Base-by-base conservation (phyloP, 2,888 invertebrate genomes). In the Cyrtodaria siliqua region DNA sequence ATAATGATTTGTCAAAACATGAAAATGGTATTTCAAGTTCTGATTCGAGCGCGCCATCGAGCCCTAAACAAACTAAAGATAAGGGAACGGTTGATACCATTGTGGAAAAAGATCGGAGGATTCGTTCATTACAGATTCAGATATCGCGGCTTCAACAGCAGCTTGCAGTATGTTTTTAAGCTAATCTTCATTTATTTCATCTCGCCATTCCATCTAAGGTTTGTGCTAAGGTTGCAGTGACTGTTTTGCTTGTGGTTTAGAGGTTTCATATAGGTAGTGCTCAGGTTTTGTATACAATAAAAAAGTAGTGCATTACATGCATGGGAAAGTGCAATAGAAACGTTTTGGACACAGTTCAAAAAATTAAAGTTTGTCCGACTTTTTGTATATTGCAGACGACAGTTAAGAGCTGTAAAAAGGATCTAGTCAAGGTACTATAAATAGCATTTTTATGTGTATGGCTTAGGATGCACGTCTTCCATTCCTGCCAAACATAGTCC, bases 151-250 rank as follows among this genome's bases (percentile, higher is more conserved):
- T 90, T 40, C 87, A 87, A 50, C 80, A 82, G 49, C 88, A 90
- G 66, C 70, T 89, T 49, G 82, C 87, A 20, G 90, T 90, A 85
- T 78, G 88, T 88, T 85, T 83, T 70, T 81, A 64, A 66, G 18
- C 20, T 63, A 3, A 3, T 33, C 29, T 40, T 29, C n/a, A 47
- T 47, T 56, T 20, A 3, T 26, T n/a, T 23, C 20, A 16, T 44
- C 44, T 20, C 16, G n/a, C 16, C 20, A 44, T 44, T 33, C 12
- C 33, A 33, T 33, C 33, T 4, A 33, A 8, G 33, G 4, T 33
- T 33, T 33, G 33, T 12, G 4, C 12, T 33, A 33, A 4, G 33
- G 33, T 56, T 56, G 56, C n/a, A 38, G 56, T 33, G 12, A 33
- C 33, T 29, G 29, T n/a, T 33, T 2, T 56, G 56, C 38, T 56